A percentile compares a stretch with the other conserved stretches of the same genome.
Conservation (phyloP, 2,113 vertebrate species). For the Solea senegalensis region DNA sequence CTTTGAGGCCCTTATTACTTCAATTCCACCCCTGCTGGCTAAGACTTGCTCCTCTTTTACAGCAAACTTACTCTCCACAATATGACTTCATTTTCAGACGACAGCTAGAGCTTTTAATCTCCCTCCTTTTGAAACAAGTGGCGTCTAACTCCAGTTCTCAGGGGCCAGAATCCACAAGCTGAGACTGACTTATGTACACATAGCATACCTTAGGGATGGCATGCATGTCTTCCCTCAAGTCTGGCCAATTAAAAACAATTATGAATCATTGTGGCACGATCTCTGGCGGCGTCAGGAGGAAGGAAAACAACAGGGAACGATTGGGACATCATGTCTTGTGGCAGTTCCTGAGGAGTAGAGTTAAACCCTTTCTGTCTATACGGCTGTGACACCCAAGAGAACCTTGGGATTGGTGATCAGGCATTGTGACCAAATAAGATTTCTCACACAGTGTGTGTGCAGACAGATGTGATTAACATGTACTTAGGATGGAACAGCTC, state of each 20-base stretch:
- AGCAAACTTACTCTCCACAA: background rate
- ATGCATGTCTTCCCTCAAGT: conserved; percentile 16
- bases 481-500: conserved; percentile 23
- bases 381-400: background rate
- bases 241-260: conserved; percentile 31
- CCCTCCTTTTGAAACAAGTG: background rate
- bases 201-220: conserved; percentile 6
- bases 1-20: background rate
- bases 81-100: background rate
- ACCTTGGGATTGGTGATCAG: conserved; percentile 1
- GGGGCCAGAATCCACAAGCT: conserved; percentile 16
- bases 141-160: conserved; percentile 24
- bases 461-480: conserved; percentile 9
- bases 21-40: background rate
- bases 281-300: conserved; percentile 2
- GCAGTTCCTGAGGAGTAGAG: conserved; percentile 18
- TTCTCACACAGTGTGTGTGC: conserved; percentile 1
- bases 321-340: conserved; percentile 1
- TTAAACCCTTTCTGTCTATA: conserved; percentile 20
- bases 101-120: conserved; percentile 4
- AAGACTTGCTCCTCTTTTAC: conserved; percentile 65
- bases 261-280: conserved; percentile 21
- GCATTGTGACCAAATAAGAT: background rate
- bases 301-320: background rate
- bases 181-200: conserved; percentile 22